phyloP scores from a whole-genome alignment of 2,888 invertebrate species.

The Conops quadrifasciatus region DNA sequence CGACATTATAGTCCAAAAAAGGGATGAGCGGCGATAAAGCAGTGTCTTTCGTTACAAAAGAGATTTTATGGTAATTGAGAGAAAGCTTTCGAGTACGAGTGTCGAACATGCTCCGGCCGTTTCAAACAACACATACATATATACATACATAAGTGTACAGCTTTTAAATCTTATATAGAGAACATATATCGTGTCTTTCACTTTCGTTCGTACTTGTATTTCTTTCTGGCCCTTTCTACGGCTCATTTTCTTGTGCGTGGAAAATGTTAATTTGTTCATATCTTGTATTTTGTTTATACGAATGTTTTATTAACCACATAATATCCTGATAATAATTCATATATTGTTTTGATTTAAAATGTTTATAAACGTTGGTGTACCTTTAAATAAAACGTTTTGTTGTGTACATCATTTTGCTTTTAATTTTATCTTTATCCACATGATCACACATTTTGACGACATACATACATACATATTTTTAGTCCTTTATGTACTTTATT shows the following conservation, averaged over 20 bases:
- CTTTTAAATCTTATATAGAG: too few species aligned
- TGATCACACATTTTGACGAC: not conserved
- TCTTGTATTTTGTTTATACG: constrained; percentile 9
- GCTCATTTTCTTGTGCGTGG: not conserved
- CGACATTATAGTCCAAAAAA: too few species aligned
- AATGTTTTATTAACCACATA: constrained; percentile 9
- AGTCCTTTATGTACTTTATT: too few species aligned
- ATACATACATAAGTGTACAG: too few species aligned
- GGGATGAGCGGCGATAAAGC: not conserved
- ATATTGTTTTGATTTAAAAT: constrained; percentile 27
- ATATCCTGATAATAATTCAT: constrained; percentile 16
- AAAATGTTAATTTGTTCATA: constrained; percentile 23
- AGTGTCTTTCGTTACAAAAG: not conserved
- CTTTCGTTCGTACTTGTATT: not conserved
- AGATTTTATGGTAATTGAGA: not conserved
- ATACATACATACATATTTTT: too few species aligned
- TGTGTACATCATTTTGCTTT: not conserved
- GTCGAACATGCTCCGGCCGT: not conserved
- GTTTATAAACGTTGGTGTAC: constrained; percentile 29
- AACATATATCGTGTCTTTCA: too few species aligned
- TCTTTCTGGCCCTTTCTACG: not conserved
- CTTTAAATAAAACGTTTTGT: constrained; percentile 23
- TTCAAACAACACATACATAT: constrained; percentile 7
- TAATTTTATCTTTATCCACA: not conserved
- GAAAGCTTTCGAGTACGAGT: not conserved